These are phyloP conservation scores for Formicarius rufipectus DNA, from an alignment of 2,113 vertebrate species.

Conservation along the genomic window DNA sequence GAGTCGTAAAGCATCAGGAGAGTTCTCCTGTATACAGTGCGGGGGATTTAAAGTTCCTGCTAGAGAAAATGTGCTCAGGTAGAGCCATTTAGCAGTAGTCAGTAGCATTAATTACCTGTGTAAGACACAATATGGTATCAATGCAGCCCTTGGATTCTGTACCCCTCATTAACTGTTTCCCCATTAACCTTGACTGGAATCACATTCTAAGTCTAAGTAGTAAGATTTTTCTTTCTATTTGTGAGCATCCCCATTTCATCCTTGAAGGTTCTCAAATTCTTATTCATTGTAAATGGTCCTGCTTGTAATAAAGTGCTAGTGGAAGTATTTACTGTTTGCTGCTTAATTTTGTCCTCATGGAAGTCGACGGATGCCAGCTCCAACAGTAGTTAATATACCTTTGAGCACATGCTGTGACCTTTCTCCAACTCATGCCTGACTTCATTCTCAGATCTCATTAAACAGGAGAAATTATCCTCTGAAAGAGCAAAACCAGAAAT, in stretches of 20 bases:
- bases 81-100: slow-evolving; percentile 69
- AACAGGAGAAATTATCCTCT: slow-evolving; percentile 79
- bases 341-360: slow-evolving; percentile 79
- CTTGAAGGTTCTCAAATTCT: slow-evolving; percentile 74
- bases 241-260: slow-evolving; percentile 76
- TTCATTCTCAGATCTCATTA: slow-evolving; percentile 85
- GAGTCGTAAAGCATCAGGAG: slow-evolving; percentile 63
- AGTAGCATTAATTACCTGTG: slow-evolving; percentile 77
- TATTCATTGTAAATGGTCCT: slow-evolving; percentile 80
- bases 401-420: slow-evolving; percentile 79
- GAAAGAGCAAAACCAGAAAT: slow-evolving; percentile 79
- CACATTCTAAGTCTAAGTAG: slow-evolving; percentile 61
- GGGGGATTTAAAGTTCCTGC: slow-evolving; percentile 70
- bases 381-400: slow-evolving; percentile 78
- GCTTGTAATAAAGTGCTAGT: slow-evolving; percentile 74
- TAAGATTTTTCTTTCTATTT: slow-evolving; percentile 72
- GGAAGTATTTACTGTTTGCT: slow-evolving; percentile 80
- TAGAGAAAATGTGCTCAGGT: slow-evolving; percentile 68
- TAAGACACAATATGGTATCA: slow-evolving; percentile 74
- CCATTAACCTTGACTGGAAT: slow-evolving; percentile 81
- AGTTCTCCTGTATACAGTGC: slow-evolving; percentile 32
- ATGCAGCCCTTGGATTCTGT: slow-evolving; percentile 74
- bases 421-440: slow-evolving; percentile 81
- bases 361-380: slow-evolving; percentile 69
- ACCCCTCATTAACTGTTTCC: slow-evolving; percentile 78